Evolutionary conservation across 1,140 invertebrate genomes (phyloP).

Genomic region (Neodiprion pinetum): DNA sequence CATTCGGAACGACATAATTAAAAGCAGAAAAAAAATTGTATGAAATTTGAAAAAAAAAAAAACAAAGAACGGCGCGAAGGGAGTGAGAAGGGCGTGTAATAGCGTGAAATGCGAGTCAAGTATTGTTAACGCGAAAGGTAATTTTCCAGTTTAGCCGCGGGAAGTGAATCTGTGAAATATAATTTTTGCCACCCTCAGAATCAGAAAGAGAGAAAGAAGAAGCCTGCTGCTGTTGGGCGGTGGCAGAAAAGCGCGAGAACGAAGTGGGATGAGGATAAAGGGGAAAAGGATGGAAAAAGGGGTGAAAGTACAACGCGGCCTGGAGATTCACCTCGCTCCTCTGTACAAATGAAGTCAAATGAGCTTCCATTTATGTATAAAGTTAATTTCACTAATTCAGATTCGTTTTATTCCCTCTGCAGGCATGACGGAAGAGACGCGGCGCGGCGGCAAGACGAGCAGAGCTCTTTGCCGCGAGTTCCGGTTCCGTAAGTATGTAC

Average conservation of each 20-base stretch:
- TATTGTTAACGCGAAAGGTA: not conserved
- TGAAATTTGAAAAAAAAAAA: not conserved
- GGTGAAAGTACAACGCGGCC: not conserved
- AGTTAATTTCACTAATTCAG: slow-evolving; percentile 3
- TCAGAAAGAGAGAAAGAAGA: too few species aligned
- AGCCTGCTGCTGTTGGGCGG: too few species aligned
- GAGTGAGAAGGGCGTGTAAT: not conserved
- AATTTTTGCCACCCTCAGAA: not conserved
- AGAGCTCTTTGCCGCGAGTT: too few species aligned
- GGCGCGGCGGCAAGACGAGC: too few species aligned
- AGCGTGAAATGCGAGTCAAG: not conserved
- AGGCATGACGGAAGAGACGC: too few species aligned
- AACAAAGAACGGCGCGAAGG: not conserved
- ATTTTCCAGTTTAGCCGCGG: not conserved
- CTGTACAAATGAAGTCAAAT: slow-evolving; percentile 5
- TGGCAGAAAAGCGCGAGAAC: too few species aligned
- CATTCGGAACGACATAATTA: too few species aligned
- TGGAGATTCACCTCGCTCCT: not conserved
- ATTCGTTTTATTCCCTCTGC: not conserved
- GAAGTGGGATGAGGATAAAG: not conserved
- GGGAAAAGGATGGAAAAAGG: not conserved
- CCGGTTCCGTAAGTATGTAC: too few species aligned
- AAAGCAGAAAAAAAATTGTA: too few species aligned
- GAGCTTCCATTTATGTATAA: slow-evolving; percentile 7
- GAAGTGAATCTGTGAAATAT: slow-evolving; percentile 2